Conservation (phyloP, 2,888 invertebrate genomes). For the Eremobia ochroleuca region DNA sequence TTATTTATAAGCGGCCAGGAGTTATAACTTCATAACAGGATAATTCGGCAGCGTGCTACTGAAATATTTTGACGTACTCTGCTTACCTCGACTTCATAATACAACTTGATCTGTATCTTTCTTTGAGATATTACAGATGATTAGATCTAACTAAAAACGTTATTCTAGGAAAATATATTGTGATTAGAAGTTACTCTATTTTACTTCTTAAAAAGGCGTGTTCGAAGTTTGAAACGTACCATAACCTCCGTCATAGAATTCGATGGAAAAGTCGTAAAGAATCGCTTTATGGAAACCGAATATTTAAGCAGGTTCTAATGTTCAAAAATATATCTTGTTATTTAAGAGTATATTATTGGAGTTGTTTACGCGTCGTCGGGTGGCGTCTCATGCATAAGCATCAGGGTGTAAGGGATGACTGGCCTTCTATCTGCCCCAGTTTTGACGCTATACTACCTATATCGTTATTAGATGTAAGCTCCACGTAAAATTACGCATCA, state of each 20-base stretch:
- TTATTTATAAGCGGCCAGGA: slow-evolving; percentile 27
- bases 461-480: slow-evolving; percentile 23
- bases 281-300: background rate
- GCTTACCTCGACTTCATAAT: slow-evolving; percentile 5
- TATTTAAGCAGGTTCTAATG: slow-evolving; percentile 27
- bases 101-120: slow-evolving; percentile 7
- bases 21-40: slow-evolving; percentile 20
- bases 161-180: slow-evolving; percentile 21
- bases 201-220: slow-evolving; percentile 15
- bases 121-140: slow-evolving; percentile 25
- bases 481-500: slow-evolving; percentile 52
- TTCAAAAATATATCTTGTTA: slow-evolving; percentile 52
- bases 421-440: slow-evolving; percentile 61
- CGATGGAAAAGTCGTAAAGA: slow-evolving; percentile 17
- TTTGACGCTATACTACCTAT: slow-evolving; percentile 42
- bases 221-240: slow-evolving; percentile 6
- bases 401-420: slow-evolving; percentile 58
- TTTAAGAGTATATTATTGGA: slow-evolving; percentile 48
- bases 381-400: slow-evolving; percentile 76
- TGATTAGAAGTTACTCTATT: slow-evolving; percentile 8
- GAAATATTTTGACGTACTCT: slow-evolving; percentile 27
- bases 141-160: background rate
- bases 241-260: slow-evolving; percentile 10
- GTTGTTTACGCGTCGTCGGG: slow-evolving; percentile 67
- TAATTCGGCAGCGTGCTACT: slow-evolving; percentile 25